Evolutionary conservation across 2,797 vertebrate genomes (phyloP).

Genomic region (Tauraco hartlaubi): DNA sequence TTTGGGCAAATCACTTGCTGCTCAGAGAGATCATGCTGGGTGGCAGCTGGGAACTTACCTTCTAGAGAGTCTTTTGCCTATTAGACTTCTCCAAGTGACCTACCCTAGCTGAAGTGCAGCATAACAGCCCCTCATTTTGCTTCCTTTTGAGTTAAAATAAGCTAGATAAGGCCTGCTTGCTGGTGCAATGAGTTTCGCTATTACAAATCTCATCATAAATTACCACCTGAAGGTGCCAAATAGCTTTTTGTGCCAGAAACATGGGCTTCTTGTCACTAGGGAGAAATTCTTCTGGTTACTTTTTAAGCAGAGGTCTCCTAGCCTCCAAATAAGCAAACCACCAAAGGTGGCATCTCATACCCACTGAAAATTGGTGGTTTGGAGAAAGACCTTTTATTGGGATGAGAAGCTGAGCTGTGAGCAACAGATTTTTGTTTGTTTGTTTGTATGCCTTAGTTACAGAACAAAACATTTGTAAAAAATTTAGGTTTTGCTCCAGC

Average conservation of each 20-base stretch:
- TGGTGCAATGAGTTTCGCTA: not conserved
- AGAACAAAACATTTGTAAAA: conserved; percentile 23
- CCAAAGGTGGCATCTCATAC: not conserved
- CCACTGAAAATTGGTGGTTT: not conserved
- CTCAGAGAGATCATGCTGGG: not conserved
- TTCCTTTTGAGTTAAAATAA: not conserved
- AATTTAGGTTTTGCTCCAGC: not conserved
- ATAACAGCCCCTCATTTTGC: not conserved
- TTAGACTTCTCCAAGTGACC: not conserved
- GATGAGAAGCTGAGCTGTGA: not conserved
- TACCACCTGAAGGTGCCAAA: not conserved
- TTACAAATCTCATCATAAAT: not conserved
- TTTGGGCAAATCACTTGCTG: not conserved
- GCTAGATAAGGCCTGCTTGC: not conserved
- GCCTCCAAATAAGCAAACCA: not conserved
- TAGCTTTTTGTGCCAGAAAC: not conserved
- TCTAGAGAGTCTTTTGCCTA: not conserved
- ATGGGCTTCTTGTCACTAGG: not conserved
- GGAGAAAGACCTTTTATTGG: not conserved
- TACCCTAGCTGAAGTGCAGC: not conserved
- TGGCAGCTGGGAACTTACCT: not conserved
- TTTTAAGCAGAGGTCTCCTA: not conserved
- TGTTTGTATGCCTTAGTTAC: conserved; percentile 30
- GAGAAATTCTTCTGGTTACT: not conserved
- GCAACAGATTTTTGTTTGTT: conserved; percentile 24